These are phyloP conservation scores for Achroia grisella DNA, from an alignment of 1,140 invertebrate genomes.

Conservation along the genomic window DNA sequence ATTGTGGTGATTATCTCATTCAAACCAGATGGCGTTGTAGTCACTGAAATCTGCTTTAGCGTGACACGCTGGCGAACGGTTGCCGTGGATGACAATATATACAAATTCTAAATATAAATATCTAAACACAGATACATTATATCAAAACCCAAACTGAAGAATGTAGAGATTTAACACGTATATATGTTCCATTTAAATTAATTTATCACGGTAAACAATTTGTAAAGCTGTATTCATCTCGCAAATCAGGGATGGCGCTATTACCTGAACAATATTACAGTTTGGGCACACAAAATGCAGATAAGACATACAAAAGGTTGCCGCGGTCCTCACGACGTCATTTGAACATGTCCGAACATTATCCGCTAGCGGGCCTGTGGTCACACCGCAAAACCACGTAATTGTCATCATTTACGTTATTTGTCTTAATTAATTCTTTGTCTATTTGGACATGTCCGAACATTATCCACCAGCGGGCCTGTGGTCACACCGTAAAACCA, in stretches of 20 bases:
- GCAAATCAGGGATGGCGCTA: slow-evolving; percentile 6
- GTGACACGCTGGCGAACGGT: too few relatives aligned
- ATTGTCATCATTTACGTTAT: too few relatives aligned
- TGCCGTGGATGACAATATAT: too few relatives aligned
- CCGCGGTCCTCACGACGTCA: slow-evolving; percentile 7
- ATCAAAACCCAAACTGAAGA: background rate
- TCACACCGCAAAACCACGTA: slow-evolving; percentile 6
- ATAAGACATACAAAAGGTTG: slow-evolving; percentile 17
- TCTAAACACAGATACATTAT: too few relatives aligned
- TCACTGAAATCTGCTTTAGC: too few relatives aligned
- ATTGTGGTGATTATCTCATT: too few relatives aligned
- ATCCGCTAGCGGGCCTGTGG: background rate
- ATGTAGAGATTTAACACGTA: background rate
- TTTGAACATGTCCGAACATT: slow-evolving; percentile 8
- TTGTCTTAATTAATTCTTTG: too few relatives aligned
- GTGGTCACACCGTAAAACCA: slow-evolving; percentile 3
- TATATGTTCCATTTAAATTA: background rate
- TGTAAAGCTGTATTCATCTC: slow-evolving; percentile 6
- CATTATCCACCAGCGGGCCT: slow-evolving; percentile 1
- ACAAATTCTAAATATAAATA: too few relatives aligned
- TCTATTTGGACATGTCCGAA: slow-evolving; percentile 6
- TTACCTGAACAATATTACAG: slow-evolving; percentile 4
- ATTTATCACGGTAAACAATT: slow-evolving; percentile 3
- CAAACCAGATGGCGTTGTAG: too few relatives aligned
- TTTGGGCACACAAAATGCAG: slow-evolving; percentile 8